Conservation (phyloP, 2,888 invertebrate genomes). For the Noctua pronuba region DNA sequence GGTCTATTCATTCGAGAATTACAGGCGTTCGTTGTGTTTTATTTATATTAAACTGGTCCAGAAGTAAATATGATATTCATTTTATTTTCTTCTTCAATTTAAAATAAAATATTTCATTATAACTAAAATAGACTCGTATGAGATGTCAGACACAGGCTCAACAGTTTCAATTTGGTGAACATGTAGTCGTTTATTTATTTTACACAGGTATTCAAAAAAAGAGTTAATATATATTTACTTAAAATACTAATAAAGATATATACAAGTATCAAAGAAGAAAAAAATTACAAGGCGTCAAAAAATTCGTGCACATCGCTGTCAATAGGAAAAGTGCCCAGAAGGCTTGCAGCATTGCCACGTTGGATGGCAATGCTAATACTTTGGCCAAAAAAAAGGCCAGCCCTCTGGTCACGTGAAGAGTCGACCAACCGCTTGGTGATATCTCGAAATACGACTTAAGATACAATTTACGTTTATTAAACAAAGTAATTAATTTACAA, state of each 20-base stretch:
- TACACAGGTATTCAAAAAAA: background rate
- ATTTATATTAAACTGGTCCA: background rate
- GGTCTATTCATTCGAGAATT: background rate
- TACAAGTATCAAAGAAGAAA: too few species aligned
- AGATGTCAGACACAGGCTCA: slow-evolving; percentile 21
- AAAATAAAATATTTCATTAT: background rate
- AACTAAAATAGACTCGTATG: background rate
- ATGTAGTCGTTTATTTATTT: background rate
- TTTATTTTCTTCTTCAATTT: background rate
- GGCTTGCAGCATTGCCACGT: too few species aligned
- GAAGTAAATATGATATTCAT: background rate
- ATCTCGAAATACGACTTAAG: background rate
- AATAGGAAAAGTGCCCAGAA: too few species aligned
- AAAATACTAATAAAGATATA: too few species aligned
- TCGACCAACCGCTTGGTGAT: too few species aligned
- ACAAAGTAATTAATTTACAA: background rate
- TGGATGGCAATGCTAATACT: too few species aligned
- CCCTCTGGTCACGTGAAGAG: too few species aligned
- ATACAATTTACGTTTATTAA: background rate
- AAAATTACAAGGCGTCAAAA: too few species aligned
- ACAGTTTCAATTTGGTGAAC: background rate
- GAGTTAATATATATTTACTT: background rate
- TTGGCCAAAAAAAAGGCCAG: too few species aligned
- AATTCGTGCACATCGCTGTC: too few species aligned
- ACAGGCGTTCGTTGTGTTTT: background rate